These are phyloP conservation scores for Synaphobranchus kaupii DNA, from an alignment of 2,797 vertebrate species.

Conservation along the genomic window DNA sequence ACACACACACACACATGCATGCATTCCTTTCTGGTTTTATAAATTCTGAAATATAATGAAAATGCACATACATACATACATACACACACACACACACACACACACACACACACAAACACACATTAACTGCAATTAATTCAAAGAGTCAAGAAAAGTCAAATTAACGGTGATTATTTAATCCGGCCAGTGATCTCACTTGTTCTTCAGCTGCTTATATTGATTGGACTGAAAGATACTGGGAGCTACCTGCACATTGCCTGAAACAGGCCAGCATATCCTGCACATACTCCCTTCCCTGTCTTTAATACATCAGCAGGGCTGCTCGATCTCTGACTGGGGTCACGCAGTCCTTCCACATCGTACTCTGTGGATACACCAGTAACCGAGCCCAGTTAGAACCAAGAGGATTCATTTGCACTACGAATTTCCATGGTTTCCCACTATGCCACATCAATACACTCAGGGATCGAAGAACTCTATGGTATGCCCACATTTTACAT, in stretches of 20 bases:
- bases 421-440: no score
- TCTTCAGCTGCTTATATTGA: not conserved
- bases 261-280: conserved; percentile 25
- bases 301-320: conserved; percentile 27
- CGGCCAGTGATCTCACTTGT: not conserved
- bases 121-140: not conserved
- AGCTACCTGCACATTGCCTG: conserved; percentile 36
- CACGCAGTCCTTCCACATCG: conserved; percentile 12
- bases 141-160: not conserved
- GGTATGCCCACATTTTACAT: no score
- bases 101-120: no score
- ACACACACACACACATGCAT: not conserved
- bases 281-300: conserved; percentile 35
- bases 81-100: conserved; percentile 11
- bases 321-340: not conserved
- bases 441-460: no score
- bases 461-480: no score
- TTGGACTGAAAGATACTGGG: not conserved
- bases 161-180: not conserved
- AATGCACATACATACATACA: conserved; percentile 10
- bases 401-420: no score
- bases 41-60: no score
- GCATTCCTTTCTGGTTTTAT: no score
- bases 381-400: no score
- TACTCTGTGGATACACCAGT: conserved; percentile 17